Evolutionary conservation across 2,797 vertebrate genomes (phyloP), one percentile per base, ranked within the genome.

Genomic region (Steatocranus sp.): DNA sequence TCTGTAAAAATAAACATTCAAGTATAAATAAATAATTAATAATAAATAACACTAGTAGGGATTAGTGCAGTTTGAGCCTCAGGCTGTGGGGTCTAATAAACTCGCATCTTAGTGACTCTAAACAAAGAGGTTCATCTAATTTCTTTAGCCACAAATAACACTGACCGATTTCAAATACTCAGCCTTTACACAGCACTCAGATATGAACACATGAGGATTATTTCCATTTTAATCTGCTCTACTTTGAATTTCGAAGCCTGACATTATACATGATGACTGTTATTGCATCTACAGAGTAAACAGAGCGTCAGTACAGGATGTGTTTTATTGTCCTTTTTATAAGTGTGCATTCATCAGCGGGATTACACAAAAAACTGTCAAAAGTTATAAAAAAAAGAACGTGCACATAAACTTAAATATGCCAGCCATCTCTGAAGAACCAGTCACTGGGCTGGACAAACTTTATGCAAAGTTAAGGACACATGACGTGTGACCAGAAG

Each of bases 401-500:
- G n/a, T n/a, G n/a, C n/a, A n/a, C n/a, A n/a, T n/a, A n/a, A n/a
- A n/a, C n/a, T n/a, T n/a, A n/a, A n/a, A n/a, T n/a, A n/a, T n/a
- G n/a, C n/a, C n/a, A n/a, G n/a, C n/a, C n/a, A n/a, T n/a, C n/a
- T n/a, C n/a, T n/a, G n/a, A n/a, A n/a, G n/a, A n/a, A n/a, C n/a
- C n/a, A n/a, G n/a, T n/a, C n/a, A n/a, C n/a, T n/a, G n/a, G n/a
- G n/a, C n/a, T n/a, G 0, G 1, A 27, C 25, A 70, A 70, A 15
- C 4, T 70, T 70, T 0, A 70, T 5, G 38, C 3, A 46, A 30
- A 0, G 7, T 7, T 30, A 11, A 2, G 23, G 23, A 70, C 8
- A 0, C 0, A 0, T 41, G 7, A 23, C 4, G 20, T 1, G 38
- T 11, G 38, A 17, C 0, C 23, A 70, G 66, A 46, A 43, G 23